Percentiles rank a stretch among this genome's conserved stretches.
phyloP scores from a whole-genome alignment of 2,113 vertebrate species.

The Percina caprodes region DNA sequence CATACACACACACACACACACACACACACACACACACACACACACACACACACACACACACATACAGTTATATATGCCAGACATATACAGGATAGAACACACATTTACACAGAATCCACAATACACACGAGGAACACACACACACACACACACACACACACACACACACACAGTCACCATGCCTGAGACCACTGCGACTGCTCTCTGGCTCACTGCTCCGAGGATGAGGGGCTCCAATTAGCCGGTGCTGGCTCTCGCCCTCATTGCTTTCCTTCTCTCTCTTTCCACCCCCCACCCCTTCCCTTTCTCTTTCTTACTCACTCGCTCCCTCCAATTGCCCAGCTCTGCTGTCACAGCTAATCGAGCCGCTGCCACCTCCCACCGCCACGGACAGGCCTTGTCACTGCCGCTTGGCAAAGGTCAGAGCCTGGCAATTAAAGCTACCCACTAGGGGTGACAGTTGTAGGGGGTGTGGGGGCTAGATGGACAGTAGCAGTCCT shows the following conservation, averaged over 20 bases:
- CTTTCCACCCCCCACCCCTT: not conserved
- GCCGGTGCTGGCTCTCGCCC: constrained; percentile 54
- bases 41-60: constrained; percentile 54
- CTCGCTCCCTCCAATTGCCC: constrained; percentile 41
- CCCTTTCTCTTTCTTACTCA: constrained; percentile 8
- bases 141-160: constrained; percentile 34
- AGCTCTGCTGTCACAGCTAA: constrained; percentile 81
- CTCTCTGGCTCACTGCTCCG: constrained; percentile 67
- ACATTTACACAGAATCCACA: constrained; percentile 3
- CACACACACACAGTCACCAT: constrained; percentile 25
- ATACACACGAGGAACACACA: constrained; percentile 7
- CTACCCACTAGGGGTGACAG: constrained; percentile 63
- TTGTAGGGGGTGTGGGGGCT: constrained; percentile 4
- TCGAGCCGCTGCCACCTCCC: constrained; percentile 78
- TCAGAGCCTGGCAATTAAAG: constrained; percentile 84
- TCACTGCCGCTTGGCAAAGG: constrained; percentile 79
- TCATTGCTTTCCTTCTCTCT: constrained; percentile 11
- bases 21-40: constrained; percentile 27
- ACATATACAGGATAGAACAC: not conserved
- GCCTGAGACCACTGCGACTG: constrained; percentile 51
- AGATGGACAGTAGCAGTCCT: constrained; percentile 56
- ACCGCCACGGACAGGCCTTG: constrained; percentile 77
- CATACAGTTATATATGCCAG: constrained; percentile 1
- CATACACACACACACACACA: constrained; percentile 55
- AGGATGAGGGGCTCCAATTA: constrained; percentile 84